Evolutionary conservation across 2,113 vertebrate species (phyloP).

Genomic region (Onychostoma macrolepis): DNA sequence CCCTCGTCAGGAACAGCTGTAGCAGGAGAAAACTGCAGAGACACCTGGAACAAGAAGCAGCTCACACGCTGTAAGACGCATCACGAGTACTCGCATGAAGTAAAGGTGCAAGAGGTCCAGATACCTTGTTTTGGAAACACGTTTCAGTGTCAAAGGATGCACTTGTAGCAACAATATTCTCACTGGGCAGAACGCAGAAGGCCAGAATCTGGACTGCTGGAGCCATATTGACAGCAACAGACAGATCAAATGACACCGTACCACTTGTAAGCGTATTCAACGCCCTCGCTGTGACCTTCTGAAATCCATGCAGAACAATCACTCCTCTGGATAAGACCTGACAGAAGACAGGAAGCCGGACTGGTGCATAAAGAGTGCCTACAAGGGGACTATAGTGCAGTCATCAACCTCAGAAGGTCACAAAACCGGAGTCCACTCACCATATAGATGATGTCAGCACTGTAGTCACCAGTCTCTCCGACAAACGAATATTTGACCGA

Average conservation of each 20-base stretch:
- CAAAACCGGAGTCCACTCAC: constrained; percentile 53
- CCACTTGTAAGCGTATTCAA: constrained; percentile 66
- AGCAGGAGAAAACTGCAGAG: constrained; percentile 71
- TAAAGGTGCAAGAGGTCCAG: not conserved
- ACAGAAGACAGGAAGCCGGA: not conserved
- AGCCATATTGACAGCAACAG: constrained; percentile 68
- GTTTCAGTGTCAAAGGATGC: constrained; percentile 60
- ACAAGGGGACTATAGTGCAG: not conserved
- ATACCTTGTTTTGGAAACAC: constrained; percentile 85
- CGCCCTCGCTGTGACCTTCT: constrained; percentile 59
- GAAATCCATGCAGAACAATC: not conserved
- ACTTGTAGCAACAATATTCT: not conserved
- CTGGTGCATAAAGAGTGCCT: not conserved
- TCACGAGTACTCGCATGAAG: not conserved
- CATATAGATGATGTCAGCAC: constrained; percentile 64
- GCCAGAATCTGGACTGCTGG: constrained; percentile 54
- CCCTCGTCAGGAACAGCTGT: constrained; percentile 75
- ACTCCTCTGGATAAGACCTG: not conserved
- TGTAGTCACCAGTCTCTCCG: constrained; percentile 55
- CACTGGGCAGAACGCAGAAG: not conserved
- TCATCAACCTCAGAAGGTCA: not conserved
- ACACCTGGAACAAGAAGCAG: constrained; percentile 66
- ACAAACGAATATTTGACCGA: constrained; percentile 64
- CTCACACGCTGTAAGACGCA: not conserved
- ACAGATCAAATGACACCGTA: constrained; percentile 71